Conservation (phyloP, 2,888 invertebrate genomes). For the Marasmarcha lunaedactyla region DNA sequence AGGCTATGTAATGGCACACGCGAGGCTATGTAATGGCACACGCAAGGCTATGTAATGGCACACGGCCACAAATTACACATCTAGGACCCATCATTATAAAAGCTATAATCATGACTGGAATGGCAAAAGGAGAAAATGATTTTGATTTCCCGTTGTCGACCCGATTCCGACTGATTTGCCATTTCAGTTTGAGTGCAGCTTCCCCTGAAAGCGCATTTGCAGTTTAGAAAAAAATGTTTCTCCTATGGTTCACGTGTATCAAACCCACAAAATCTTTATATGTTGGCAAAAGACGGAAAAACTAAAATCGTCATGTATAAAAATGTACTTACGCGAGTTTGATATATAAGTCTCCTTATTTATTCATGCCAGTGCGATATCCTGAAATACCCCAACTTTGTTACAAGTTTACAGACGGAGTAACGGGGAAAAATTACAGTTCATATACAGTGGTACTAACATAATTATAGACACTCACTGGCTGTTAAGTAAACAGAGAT, state of each 20-base stretch:
- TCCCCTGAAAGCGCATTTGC: slow-evolving; percentile 15
- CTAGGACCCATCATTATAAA: slow-evolving; percentile 14
- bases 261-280: slow-evolving; percentile 10
- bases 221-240: slow-evolving; percentile 14
- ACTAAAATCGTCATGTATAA: background rate
- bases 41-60: slow-evolving; percentile 16
- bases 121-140: slow-evolving; percentile 18
- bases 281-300: slow-evolving; percentile 5
- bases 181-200: slow-evolving; percentile 21
- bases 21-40: slow-evolving; percentile 16
- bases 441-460: too few species aligned
- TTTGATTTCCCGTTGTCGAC: slow-evolving; percentile 21
- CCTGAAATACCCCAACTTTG: too few species aligned
- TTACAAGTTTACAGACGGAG: too few species aligned
- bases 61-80: slow-evolving; percentile 9
- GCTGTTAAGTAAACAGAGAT: too few species aligned
- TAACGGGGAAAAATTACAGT: too few species aligned
- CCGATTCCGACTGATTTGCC: slow-evolving; percentile 21
- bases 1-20: too few species aligned
- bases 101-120: slow-evolving; percentile 19
- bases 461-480: too few species aligned
- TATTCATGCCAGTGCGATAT: too few species aligned
- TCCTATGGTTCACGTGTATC: slow-evolving; percentile 17
- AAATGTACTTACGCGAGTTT: too few species aligned
- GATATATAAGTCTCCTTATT: too few species aligned